Evolutionary conservation across 2,797 vertebrate species (phyloP), one percentile per base, ranked within the genome.

Genomic region (Pterois miles): DNA sequence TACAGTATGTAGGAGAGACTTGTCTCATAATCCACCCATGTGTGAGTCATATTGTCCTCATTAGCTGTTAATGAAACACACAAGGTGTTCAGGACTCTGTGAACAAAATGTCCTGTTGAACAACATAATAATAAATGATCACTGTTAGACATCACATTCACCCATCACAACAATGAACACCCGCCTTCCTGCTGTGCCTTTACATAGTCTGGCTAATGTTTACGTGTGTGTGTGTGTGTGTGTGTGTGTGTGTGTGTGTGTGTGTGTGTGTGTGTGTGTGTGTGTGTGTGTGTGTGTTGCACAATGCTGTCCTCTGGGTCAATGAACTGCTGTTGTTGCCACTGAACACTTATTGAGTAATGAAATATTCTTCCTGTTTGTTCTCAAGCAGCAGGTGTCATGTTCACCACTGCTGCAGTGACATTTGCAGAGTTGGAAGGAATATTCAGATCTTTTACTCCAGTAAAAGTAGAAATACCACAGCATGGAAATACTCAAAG

Each of bases 191-290:
- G 74, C 64, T 18, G 57, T n/a, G 43, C 23, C 65, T 76, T 94
- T 91, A 89, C 82, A 85, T 80, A 91, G 92, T 78, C 75, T 65
- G 86, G 87, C 84, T 91, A 91, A 94, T 93, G 92, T 93, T 93
- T 89, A 88, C 71, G 67, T 77, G 64, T 38, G 43, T 40, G 75
- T 92, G 40, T 36, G 71, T 92, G 46, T 36, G 76, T 92, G 48
- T 31, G 74, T 91, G 38, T 62, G 67, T 77, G 64, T 38, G 43
- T 40, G 75, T 92, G 40, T 36, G 71, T 92, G 46, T 36, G 76
- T 92, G 48, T 31, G 74, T 91, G 38, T 36, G 75, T 92, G 59
- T 67, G 76, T 81, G 62, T 36, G 46, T 29, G 76, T 92, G 74
- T 92, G 56, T 60, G 71, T 81, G 60, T 33, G 46, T 31, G 76